Evolutionary conservation across 2,888 invertebrate species (phyloP).

Genomic region (Microctonus brassicae): DNA sequence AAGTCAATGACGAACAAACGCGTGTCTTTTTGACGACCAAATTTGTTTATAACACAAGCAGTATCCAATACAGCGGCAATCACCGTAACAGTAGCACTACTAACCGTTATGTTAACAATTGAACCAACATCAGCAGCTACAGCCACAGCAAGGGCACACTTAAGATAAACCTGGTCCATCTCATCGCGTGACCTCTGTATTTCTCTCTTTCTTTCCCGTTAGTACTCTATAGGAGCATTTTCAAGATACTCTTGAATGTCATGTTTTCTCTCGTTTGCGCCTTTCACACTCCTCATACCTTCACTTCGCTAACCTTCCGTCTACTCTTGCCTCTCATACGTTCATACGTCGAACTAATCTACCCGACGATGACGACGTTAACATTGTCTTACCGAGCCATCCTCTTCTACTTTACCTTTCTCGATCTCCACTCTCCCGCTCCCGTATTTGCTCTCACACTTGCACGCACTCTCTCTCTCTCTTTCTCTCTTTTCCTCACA

Average conservation of each 20-base stretch:
- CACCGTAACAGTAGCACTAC: background rate
- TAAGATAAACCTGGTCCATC: constrained; percentile 52
- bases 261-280: background rate
- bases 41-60: background rate
- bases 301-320: no score
- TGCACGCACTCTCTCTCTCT: constrained; percentile 5
- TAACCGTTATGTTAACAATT: no score
- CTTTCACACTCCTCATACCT: background rate
- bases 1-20: background rate
- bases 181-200: constrained; percentile 43
- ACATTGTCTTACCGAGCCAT: background rate
- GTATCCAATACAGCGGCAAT: background rate
- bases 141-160: constrained; percentile 40
- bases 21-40: background rate
- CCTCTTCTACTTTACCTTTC: background rate
- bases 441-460: background rate
- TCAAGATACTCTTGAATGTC: background rate
- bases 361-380: background rate
- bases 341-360: background rate
- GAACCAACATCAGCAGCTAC: background rate
- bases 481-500: constrained; percentile 17
- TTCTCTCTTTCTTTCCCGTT: constrained; percentile 32
- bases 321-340: background rate
- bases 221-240: constrained; percentile 30
- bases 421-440: background rate